Conservation (phyloP, 2,888 invertebrate species). For the Lithophane socia region DNA sequence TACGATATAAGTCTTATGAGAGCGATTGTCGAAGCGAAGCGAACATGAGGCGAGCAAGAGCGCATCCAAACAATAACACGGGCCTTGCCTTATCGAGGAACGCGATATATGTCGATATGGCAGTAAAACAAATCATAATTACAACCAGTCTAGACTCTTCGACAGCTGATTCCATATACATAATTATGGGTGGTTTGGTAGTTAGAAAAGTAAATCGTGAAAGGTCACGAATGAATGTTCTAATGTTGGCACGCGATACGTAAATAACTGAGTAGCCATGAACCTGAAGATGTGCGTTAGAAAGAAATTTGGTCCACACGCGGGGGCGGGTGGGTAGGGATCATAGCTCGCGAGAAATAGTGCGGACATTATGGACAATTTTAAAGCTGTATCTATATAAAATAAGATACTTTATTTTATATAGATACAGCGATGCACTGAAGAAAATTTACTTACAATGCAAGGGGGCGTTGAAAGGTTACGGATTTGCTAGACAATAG, state of each 20-base stretch:
- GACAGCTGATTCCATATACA: conserved; percentile 55
- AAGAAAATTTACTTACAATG: neutral
- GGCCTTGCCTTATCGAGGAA: conserved; percentile 39
- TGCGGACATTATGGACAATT: conserved; percentile 17
- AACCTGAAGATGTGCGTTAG: conserved; percentile 72
- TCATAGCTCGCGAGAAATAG: conserved; percentile 13
- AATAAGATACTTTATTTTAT: no score
- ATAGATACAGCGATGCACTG: neutral
- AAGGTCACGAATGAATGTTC: conserved; percentile 66
- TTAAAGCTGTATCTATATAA: neutral
- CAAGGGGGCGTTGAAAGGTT: conserved; percentile 1
- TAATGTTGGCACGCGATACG: conserved; percentile 72
- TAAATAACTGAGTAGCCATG: conserved; percentile 75
- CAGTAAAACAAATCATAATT: conserved; percentile 45
- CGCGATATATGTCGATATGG: conserved; percentile 45
- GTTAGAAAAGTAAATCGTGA: conserved; percentile 61
- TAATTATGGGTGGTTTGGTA: conserved; percentile 54
- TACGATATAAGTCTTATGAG: conserved; percentile 1
- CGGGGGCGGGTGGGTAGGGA: conserved; percentile 65
- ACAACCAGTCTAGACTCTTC: conserved; percentile 54
- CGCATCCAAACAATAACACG: conserved; percentile 58
- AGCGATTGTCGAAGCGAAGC: conserved; percentile 8
- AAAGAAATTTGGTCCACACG: conserved; percentile 67
- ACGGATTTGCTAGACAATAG: neutral
- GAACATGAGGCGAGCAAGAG: conserved; percentile 16